Percentiles rank a stretch among this genome's conserved stretches.
phyloP scores from a whole-genome alignment of 2,888 invertebrate genomes.

The Aleiodes testaceus region DNA sequence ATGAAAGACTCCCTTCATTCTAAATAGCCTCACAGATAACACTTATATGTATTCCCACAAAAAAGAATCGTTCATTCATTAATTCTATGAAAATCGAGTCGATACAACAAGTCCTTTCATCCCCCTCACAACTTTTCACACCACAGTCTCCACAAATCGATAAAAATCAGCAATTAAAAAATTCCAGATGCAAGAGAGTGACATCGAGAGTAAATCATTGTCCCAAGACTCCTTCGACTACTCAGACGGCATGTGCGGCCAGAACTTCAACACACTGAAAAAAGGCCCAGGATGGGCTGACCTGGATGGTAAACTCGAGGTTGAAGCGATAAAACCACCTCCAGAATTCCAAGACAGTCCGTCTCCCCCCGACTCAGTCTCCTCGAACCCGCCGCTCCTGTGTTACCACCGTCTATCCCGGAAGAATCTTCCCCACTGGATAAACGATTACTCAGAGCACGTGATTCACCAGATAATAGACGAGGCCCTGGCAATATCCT shows the following conservation, averaged over 20 bases:
- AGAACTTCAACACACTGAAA: slow-evolving; percentile 87
- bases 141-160: neutral
- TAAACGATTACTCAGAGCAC: slow-evolving; percentile 73
- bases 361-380: slow-evolving; percentile 69
- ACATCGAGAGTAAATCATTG: slow-evolving; percentile 84
- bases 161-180: neutral
- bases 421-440: slow-evolving; percentile 58
- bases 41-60: slow-evolving; percentile 22
- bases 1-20: no score
- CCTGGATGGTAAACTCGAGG: slow-evolving; percentile 73
- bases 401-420: slow-evolving; percentile 56
- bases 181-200: slow-evolving; percentile 84
- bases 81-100: no score
- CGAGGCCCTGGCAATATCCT: slow-evolving; percentile 74
- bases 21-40: no score
- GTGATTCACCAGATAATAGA: slow-evolving; percentile 73
- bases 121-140: no score
- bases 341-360: slow-evolving; percentile 86
- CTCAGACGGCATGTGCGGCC: slow-evolving; percentile 86
- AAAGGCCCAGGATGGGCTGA: slow-evolving; percentile 81
- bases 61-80: neutral
- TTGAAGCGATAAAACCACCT: slow-evolving; percentile 83
- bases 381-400: slow-evolving; percentile 65
- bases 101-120: no score
- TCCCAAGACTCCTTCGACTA: slow-evolving; percentile 87